Evolutionary conservation across 35 echinoderm and acorn worm species (phyloP).

Genomic region (Anneissia japonica): DNA sequence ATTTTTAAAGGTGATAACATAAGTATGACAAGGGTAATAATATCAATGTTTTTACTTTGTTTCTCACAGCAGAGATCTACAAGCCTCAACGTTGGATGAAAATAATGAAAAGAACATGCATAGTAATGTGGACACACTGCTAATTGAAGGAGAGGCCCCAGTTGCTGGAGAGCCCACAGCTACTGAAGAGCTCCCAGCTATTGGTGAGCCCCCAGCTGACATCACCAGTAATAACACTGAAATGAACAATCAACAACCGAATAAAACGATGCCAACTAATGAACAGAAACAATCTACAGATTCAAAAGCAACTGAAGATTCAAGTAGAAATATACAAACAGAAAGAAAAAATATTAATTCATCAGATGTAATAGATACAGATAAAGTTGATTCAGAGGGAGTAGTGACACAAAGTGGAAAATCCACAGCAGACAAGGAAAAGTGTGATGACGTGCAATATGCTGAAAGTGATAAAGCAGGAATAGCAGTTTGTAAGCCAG

Average conservation of each 20-base stretch:
- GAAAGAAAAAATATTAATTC: neutral
- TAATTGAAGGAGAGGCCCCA: neutral
- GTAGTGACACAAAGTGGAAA: neutral
- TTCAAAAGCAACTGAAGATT: too few relatives aligned
- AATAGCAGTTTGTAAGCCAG: neutral
- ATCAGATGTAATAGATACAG: neutral
- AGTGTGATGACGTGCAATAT: too few relatives aligned
- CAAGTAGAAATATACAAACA: neutral
- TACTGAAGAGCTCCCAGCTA: too few relatives aligned
- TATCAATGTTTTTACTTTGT: too few relatives aligned
- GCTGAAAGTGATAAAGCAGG: neutral
- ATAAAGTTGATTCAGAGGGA: neutral
- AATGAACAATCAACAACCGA: neutral
- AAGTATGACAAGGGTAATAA: too few relatives aligned
- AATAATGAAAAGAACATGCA: neutral
- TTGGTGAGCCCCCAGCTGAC: too few relatives aligned
- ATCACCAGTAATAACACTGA: neutral
- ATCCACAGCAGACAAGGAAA: neutral
- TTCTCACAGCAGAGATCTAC: neutral
- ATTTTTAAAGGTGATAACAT: too few relatives aligned
- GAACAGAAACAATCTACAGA: too few relatives aligned
- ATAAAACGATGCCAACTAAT: neutral
- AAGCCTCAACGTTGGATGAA: neutral
- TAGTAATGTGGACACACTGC: neutral
- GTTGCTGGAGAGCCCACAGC: too few relatives aligned